phyloP scores from a whole-genome alignment of 2,888 invertebrate genomes.

The Stenurella melanura region DNA sequence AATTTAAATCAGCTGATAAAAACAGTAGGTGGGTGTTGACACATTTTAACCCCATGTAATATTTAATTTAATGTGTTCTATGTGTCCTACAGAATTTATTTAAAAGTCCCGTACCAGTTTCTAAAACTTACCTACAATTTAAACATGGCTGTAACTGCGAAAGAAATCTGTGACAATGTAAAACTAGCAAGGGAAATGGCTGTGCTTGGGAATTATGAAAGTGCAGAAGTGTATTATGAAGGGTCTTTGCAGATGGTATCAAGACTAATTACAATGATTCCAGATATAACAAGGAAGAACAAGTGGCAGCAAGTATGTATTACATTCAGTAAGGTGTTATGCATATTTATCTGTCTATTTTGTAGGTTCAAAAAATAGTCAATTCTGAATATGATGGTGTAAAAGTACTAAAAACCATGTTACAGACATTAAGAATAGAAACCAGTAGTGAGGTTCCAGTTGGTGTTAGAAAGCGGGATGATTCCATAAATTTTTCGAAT shows the following conservation, averaged over 20 bases:
- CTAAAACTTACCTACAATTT: background rate
- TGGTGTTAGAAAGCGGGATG: slow-evolving; percentile 72
- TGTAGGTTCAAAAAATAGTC: slow-evolving; percentile 90
- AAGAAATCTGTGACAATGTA: slow-evolving; percentile 95
- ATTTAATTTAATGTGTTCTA: background rate
- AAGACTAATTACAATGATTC: slow-evolving; percentile 85
- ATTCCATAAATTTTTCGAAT: slow-evolving; percentile 83
- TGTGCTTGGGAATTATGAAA: slow-evolving; percentile 95
- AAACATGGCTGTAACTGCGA: slow-evolving; percentile 92
- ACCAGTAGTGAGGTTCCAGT: slow-evolving; percentile 75
- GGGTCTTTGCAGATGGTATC: slow-evolving; percentile 94
- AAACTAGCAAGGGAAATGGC: slow-evolving; percentile 97
- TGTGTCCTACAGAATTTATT: background rate
- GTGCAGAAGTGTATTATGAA: slow-evolving; percentile 94
- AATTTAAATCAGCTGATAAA: too few relatives aligned
- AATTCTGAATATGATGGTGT: slow-evolving; percentile 93
- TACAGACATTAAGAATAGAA: slow-evolving; percentile 86
- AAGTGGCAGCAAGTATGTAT: slow-evolving; percentile 90
- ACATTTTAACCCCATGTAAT: slow-evolving; percentile 4
- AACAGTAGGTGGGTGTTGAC: background rate
- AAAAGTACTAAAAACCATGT: slow-evolving; percentile 85
- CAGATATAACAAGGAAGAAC: slow-evolving; percentile 87
- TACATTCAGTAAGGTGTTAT: background rate
- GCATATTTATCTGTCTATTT: slow-evolving; percentile 33
- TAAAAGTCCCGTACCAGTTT: background rate